Percentiles rank a stretch among this genome's conserved stretches.
Conservation (phyloP, 2,888 invertebrate species). For the Hypomecis punctinalis region DNA sequence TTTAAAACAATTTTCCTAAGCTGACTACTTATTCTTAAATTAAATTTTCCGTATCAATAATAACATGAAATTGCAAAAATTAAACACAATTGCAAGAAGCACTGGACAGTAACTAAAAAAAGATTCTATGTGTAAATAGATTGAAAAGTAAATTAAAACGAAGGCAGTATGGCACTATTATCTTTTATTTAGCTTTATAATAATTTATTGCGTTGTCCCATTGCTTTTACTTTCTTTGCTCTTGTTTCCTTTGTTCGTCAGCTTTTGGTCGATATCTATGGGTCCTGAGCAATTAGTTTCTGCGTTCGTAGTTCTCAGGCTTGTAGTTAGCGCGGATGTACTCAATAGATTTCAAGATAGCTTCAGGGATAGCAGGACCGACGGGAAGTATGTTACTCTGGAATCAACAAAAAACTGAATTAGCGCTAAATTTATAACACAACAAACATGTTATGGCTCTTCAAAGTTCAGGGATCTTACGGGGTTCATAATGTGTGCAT, state of each 20-base stretch:
- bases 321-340: constrained; percentile 55
- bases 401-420: constrained; percentile 28
- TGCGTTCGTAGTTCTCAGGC: constrained; percentile 9
- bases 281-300: background rate
- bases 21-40: too few species aligned
- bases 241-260: constrained; percentile 1
- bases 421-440: too few species aligned
- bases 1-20: too few species aligned
- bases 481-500: too few species aligned
- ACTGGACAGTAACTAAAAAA: too few species aligned
- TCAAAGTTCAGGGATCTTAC: too few species aligned
- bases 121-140: too few species aligned
- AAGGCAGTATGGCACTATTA: constrained; percentile 4
- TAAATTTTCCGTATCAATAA: too few species aligned
- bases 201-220: background rate
- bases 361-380: constrained; percentile 56
- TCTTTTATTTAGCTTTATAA: constrained; percentile 8
- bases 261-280: constrained; percentile 14
- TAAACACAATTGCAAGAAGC: too few species aligned
- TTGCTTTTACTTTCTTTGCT: background rate
- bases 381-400: constrained; percentile 55
- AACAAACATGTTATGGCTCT: too few species aligned
- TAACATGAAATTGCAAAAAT: too few species aligned
- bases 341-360: constrained; percentile 57
- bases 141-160: background rate